Conservation (phyloP, 2,797 vertebrate species). For the Stomatorhinus walkeri region DNA sequence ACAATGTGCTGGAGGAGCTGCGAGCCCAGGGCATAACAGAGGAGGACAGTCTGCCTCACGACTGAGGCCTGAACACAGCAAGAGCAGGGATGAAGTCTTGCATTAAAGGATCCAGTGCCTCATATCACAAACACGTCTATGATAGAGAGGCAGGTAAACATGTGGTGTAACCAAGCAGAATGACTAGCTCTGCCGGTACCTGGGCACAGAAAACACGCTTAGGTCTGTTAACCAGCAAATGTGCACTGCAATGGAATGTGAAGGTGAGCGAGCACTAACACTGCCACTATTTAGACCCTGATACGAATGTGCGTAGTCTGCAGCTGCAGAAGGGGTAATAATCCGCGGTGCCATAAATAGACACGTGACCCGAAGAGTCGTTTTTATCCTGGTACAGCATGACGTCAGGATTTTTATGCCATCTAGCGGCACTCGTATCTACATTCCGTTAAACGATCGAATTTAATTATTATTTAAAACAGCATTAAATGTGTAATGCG, state of each 20-base stretch:
- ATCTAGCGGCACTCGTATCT: not conserved
- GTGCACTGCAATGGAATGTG: not conserved
- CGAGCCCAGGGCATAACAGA: slow-evolving; percentile 86
- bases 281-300: not conserved
- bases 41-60: slow-evolving; percentile 45
- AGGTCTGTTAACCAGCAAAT: not conserved
- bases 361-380: not conserved
- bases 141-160: slow-evolving; percentile 2
- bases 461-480: slow-evolving; percentile 7
- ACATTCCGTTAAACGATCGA: not conserved
- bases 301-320: not conserved
- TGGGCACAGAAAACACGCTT: not conserved
- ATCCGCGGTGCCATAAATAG: not conserved
- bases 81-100: not conserved
- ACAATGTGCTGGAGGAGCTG: slow-evolving; percentile 83
- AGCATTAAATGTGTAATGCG: not conserved
- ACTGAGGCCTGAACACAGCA: not conserved
- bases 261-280: not conserved
- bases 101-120: not conserved
- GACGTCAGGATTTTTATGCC: not conserved
- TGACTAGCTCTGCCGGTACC: not conserved
- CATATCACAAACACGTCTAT: not conserved
- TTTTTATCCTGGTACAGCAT: not conserved
- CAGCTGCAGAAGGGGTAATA: not conserved
- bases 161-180: not conserved